Conservation (phyloP, 2,113 vertebrate species). For the Lampris megalopsis region DNA sequence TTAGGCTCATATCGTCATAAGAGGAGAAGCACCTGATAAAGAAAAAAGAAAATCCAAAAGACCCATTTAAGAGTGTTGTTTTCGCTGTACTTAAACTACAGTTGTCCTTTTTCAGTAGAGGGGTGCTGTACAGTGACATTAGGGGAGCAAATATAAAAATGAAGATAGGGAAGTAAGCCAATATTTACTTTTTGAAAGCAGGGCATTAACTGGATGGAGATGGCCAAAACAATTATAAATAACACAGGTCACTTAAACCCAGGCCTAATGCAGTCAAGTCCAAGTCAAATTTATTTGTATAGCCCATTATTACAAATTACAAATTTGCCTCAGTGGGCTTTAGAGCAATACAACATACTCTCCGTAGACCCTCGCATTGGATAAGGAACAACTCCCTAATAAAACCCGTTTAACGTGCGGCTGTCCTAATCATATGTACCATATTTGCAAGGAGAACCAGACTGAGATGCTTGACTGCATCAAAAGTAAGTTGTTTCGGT, state of each 20-base stretch:
- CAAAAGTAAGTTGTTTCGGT: no score
- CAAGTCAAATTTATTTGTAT: not conserved
- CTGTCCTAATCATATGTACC: no score
- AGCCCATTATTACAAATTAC: no score
- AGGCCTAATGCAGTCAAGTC: not conserved
- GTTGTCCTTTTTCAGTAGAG: not conserved
- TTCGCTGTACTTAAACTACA: rapidly evolving
- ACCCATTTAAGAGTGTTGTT: not conserved
- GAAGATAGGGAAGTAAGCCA: not conserved
- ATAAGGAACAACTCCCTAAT: no score
- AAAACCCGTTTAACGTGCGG: no score
- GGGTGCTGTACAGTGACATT: not conserved
- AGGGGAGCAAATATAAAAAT: not conserved
- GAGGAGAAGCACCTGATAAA: constrained; percentile 93
- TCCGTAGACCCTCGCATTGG: no score
- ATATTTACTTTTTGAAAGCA: not conserved
- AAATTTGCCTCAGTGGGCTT: no score
- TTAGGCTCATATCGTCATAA: constrained; percentile 97
- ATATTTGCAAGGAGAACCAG: no score
- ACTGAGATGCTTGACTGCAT: no score
- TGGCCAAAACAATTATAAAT: not conserved
- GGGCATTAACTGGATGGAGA: not conserved
- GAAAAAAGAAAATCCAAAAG: not conserved
- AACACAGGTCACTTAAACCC: not conserved
- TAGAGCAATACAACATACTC: no score